Evolutionary conservation across 1,140 invertebrate species (phyloP).

Genomic region (Uloborus diversus): DNA sequence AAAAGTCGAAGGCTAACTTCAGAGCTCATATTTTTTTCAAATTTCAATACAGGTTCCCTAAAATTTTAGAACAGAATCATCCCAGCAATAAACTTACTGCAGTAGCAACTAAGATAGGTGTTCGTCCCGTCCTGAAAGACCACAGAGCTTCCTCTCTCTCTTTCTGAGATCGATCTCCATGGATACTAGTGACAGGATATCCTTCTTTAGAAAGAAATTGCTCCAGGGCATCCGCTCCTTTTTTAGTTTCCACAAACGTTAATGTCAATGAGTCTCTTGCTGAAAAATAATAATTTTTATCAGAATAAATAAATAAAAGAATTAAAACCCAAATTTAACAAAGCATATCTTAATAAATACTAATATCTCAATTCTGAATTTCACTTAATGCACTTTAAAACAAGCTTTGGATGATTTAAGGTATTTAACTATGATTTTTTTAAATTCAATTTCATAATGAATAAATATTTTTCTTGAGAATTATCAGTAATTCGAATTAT

Average conservation of each 20-base stretch:
- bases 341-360: not conserved
- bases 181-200: conserved; percentile 98
- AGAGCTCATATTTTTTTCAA: no score
- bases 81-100: no score
- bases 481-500: no score
- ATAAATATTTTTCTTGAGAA: no score
- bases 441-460: no score
- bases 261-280: conserved; percentile 69
- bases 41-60: no score
- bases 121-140: conserved; percentile 88
- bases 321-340: conserved; percentile 8
- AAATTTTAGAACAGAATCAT: no score
- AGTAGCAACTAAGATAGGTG: conserved; percentile 97
- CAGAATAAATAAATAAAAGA: no score
- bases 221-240: conserved; percentile 94
- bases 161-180: conserved; percentile 94
- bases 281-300: conserved; percentile 53
- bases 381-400: not conserved
- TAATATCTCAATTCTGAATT: not conserved
- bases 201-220: conserved; percentile 86
- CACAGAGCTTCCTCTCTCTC: conserved; percentile 95
- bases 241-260: conserved; percentile 99
- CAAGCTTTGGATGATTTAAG: not conserved
- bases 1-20: no score
- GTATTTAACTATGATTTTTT: not conserved